Base-by-base conservation (phyloP, 2,888 invertebrate species). In the Tenthredo livida region DNA sequence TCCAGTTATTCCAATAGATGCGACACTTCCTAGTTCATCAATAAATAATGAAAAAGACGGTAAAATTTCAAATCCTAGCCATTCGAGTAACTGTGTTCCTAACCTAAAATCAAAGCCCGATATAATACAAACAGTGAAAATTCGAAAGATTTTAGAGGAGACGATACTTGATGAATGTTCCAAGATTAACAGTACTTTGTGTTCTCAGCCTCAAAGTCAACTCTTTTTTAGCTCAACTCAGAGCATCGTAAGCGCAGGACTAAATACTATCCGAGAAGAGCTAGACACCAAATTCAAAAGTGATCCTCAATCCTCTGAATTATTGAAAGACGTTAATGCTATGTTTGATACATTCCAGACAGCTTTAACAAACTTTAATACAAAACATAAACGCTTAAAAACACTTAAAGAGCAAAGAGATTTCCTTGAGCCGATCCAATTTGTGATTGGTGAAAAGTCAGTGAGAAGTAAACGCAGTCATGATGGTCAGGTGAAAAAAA, bases 1-100 rank as follows among this genome's bases (percentile, higher is more conserved):
- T 21, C 72, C 72, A 72, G 72, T 40, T 72, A 40, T 72, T 40
- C 43, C 72, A 72, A n/a, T 72, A n/a, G 21, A 72, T 72, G n/a
- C 5, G 0, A 17, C 40, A 17, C n/a, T 72, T 72, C 17, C n/a
- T 72, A 72, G n/a, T 72, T 72, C 72, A 72, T 72, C 40, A 21
- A 72, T 3, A n/a, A n/a, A 72, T 5, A 40, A n/a, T 43, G n/a
- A n/a, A 40, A n/a, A 72, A 72, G 40, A 72, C 72, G 43, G 43
- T 21, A n/a, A 37, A n/a, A 72, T 40, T 72, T 21, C 21, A 9
- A 21, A 4, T 43, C 3, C 72, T 72, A 37, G 21, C 40, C 17
- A 21, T 40, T 72, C 21, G 43, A 40, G 72, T 72, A n/a, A 72
- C 9, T 72, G 17, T 72, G 43, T 72, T 72, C 72, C 72, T 43